A percentile compares a stretch with the other conserved stretches of the same genome.
Conservation (phyloP, 92 coral and sea anemone species). For the Palythoa caribaeorum region DNA sequence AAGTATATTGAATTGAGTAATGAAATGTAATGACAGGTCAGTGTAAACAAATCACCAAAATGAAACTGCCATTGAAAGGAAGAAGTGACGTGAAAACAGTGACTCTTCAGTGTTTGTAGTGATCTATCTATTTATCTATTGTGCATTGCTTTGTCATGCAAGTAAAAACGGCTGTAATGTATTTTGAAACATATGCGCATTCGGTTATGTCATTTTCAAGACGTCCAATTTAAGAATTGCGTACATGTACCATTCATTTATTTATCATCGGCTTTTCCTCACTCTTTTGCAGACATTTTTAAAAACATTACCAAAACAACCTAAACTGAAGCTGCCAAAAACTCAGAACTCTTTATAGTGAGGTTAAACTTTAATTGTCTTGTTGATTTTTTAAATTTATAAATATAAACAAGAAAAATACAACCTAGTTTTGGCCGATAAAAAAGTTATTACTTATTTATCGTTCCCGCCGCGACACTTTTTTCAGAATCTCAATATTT, state of each 20-base stretch:
- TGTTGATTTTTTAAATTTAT: neutral
- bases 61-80: constrained; percentile 4
- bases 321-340: constrained; percentile 29
- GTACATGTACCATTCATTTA: constrained; percentile 1
- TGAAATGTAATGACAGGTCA: constrained; percentile 21
- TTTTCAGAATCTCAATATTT: neutral
- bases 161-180: constrained; percentile 7
- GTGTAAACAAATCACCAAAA: constrained; percentile 23
- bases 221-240: neutral
- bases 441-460: neutral
- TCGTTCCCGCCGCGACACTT: neutral
- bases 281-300: constrained; percentile 4
- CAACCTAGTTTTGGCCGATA: constrained; percentile 2
- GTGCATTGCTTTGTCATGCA: constrained; percentile 15
- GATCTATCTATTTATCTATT: constrained; percentile 6
- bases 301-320: constrained; percentile 16
- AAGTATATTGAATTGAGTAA: constrained; percentile 30
- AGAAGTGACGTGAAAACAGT: constrained; percentile 22
- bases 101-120: constrained; percentile 1
- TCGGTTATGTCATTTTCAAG: constrained; percentile 8
- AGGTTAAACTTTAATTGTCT: constrained; percentile 8
- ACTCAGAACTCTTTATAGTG: constrained; percentile 5
- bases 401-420: constrained; percentile 7
- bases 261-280: constrained; percentile 5
- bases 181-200: neutral